Evolutionary conservation across 2,113 vertebrate genomes (phyloP), one percentile per base, ranked within the genome.

Genomic region (Actenoides hombroni): DNA sequence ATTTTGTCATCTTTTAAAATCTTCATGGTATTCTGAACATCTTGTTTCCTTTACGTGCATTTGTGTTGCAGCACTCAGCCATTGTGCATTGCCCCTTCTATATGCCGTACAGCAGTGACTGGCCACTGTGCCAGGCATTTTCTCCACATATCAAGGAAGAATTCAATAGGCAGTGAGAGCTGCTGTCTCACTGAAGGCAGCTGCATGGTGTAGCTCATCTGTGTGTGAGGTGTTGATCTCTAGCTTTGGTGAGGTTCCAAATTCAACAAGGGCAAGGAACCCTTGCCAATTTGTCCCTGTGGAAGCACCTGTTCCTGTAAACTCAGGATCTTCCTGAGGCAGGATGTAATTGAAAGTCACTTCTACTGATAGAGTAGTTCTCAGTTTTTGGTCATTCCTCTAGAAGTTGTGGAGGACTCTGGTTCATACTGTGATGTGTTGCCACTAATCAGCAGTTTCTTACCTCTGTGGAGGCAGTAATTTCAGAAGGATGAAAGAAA

Each of bases 101-200:
- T 26, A 42, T 49, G 63, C 76, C n/a, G 31, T 56, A 23, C 33
- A 59, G 70, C 70, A 63, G 31, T 42, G 68, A 24, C 0, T 24
- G 33, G 65, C 51, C 51, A 37, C 61, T 2, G 0, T 3, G 0
- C 19, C 0, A 1, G 48, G 20, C 7, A 14, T 63, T 74, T 78
- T 78, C 46, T 68, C 59, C 11, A 10, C 1, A 1, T 42, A 13
- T 54, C 54, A 28, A 68, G 46, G 9, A 63, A 63, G 29, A 39
- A 1, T 19, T 37, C 5, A 1, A 8, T 9, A 35, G 29, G 19
- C 21, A 48, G 23, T 13, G 33, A 26, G 39, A 82, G 56, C 40
- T 74, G 73, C 69, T 54, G 9, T 54, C 25, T 42, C 64, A 29
- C 21, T 3, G 5, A 28, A 20, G n/a, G 31, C 39, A 77, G 53